These are phyloP conservation scores for Loripinus fragilis DNA, from an alignment of 2,888 invertebrate genomes.

Conservation along the genomic window DNA sequence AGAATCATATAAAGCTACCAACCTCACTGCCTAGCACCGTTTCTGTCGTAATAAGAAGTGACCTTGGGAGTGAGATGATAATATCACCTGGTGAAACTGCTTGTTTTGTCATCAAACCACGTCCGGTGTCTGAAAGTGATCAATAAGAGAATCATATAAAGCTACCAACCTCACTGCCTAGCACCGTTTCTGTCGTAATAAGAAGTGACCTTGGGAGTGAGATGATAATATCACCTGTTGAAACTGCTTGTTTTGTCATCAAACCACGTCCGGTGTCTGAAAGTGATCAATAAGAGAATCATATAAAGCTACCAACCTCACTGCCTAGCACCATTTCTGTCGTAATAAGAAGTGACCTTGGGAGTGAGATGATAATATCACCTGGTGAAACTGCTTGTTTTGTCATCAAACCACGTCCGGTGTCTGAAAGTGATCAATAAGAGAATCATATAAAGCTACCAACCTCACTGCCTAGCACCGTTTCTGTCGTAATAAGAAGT, in stretches of 20 bases:
- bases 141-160: too few relatives aligned
- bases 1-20: slow-evolving; percentile 46
- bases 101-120: slow-evolving; percentile 89
- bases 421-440: too few relatives aligned
- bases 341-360: slow-evolving; percentile 85
- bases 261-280: slow-evolving; percentile 90
- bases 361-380: slow-evolving; percentile 86
- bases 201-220: slow-evolving; percentile 85
- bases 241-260: slow-evolving; percentile 86
- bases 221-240: slow-evolving; percentile 85
- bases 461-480: slow-evolving; percentile 71
- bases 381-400: slow-evolving; percentile 85
- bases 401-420: slow-evolving; percentile 91
- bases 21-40: slow-evolving; percentile 73
- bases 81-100: slow-evolving; percentile 86
- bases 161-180: slow-evolving; percentile 69
- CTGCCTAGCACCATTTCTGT: slow-evolving; percentile 72
- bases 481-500: slow-evolving; percentile 84
- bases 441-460: too few relatives aligned
- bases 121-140: slow-evolving; percentile 87
- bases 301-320: slow-evolving; percentile 57
- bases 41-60: slow-evolving; percentile 84
- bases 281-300: too few relatives aligned
- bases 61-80: slow-evolving; percentile 85
- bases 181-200: slow-evolving; percentile 83